Base-by-base conservation (phyloP, 2,113 vertebrate genomes). In the Peucedramus taeniatus region DNA sequence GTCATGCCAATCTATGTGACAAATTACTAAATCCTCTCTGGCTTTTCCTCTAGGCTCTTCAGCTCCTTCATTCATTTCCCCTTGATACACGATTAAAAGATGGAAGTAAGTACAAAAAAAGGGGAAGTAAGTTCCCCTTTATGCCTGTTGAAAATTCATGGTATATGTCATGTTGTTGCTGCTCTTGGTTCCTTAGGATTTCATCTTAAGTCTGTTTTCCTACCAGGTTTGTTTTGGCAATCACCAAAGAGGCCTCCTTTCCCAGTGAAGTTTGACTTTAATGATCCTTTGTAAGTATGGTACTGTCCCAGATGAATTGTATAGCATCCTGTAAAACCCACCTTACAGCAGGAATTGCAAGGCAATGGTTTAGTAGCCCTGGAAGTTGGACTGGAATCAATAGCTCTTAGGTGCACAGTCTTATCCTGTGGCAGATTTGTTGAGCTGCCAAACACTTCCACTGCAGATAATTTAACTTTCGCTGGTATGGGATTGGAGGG, bases 151-250 rank as follows among this genome's bases (percentile, higher is more conserved):
- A 42, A 47, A 72, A 51, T 86, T 93, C 26, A 37, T 39, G 49
- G 27, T 5, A 1, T 60, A 6, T 0, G 0, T 47, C 23, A 15
- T 21, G 3, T 61, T 63, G 3, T 37, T 92, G 47, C 56, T 89
- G 11, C 89, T 71, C 9, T 30, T 71, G 10, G n/a, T 79, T 94
- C 40, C 14, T 63, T 74, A 88, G 60, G 85, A 94, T 95, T 94
- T 93, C 74, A 95, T 79, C 91, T 76, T 35, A 60, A 96, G 30
- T 95, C 92, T 90, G 64, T 94, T 76, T 94, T 92, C 60, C 77
- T 91, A 64, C 47, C 90, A 99, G 99, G 98, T 98, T 98, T 99
- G 71, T 99, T 99, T 98, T 99, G 99, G 99, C 99, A 99, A 2
- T 99, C 99, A 72, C 99, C 99, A 39, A 99, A 99, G 98, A 98